Evolutionary conservation across 2,888 invertebrate genomes (phyloP).

Genomic region (Lasioglossum calceatum): DNA sequence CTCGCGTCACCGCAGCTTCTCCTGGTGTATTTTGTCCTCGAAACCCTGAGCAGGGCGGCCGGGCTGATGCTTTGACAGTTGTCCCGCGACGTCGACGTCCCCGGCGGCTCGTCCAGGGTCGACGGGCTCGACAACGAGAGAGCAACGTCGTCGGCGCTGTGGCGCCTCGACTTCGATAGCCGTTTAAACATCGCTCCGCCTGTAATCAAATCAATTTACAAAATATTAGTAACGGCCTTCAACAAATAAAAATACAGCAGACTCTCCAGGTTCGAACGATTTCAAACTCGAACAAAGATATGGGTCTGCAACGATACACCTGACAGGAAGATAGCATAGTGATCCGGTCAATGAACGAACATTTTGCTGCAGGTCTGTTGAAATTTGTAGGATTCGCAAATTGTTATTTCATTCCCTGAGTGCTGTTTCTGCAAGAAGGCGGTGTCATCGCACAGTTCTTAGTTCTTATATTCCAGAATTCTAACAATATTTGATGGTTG

Average conservation of each 20-base stretch:
- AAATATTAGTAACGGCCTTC: background rate
- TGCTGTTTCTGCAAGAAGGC: too few species aligned
- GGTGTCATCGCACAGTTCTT: too few species aligned
- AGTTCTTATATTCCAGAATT: too few species aligned
- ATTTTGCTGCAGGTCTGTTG: too few species aligned
- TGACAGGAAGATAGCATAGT: too few species aligned
- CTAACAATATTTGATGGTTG: too few species aligned
- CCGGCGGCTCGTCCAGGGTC: conserved; percentile 75
- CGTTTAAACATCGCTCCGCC: conserved; percentile 85
- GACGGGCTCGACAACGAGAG: conserved; percentile 71
- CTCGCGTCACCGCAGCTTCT: conserved; percentile 81
- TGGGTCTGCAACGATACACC: too few species aligned
- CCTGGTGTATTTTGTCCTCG: conserved; percentile 78
- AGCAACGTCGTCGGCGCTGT: conserved; percentile 87
- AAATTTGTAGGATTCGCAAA: too few species aligned
- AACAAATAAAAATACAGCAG: background rate
- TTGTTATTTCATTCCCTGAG: too few species aligned
- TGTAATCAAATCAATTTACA: conserved; percentile 27
- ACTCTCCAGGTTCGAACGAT: too few species aligned
- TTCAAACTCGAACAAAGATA: too few species aligned
- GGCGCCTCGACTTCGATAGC: conserved; percentile 88
- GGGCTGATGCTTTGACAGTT: conserved; percentile 58
- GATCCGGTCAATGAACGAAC: too few species aligned
- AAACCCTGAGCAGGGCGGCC: conserved; percentile 68
- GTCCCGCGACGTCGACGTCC: conserved; percentile 65